Percentiles rank a stretch among this genome's conserved stretches.
These are phyloP conservation scores for Tauraco hartlaubi DNA, from an alignment of 2,797 vertebrate species.

Conservation along the genomic window DNA sequence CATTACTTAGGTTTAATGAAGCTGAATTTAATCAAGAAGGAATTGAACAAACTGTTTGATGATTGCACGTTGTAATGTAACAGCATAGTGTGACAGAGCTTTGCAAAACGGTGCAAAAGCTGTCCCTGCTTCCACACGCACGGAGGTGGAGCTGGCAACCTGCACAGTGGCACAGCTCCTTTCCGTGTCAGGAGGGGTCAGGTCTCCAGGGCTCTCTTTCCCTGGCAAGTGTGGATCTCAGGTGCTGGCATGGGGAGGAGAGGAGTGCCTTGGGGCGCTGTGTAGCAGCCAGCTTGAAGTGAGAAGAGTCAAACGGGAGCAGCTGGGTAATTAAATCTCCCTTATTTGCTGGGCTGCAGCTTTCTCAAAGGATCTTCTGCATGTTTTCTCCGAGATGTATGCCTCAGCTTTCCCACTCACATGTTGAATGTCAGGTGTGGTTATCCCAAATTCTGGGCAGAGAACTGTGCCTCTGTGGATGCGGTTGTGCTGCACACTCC, in stretches of 20 bases:
- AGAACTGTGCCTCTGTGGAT: background rate
- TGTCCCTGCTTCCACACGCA: background rate
- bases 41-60: slow-evolving; percentile 29
- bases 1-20: slow-evolving; percentile 46
- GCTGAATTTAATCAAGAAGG: slow-evolving; percentile 53
- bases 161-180: background rate
- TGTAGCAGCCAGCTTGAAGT: background rate
- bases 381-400: accelerated
- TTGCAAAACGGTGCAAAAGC: background rate
- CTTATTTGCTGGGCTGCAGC: background rate
- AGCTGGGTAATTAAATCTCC: background rate
- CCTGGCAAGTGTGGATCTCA: background rate
- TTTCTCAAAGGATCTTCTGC: background rate
- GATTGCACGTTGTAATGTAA: background rate
- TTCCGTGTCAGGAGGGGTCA: accelerated
- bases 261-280: background rate
- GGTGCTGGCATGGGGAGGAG: background rate
- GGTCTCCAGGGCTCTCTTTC: background rate
- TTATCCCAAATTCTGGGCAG: background rate
- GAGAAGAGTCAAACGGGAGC: background rate
- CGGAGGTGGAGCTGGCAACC: background rate
- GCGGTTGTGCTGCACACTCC: accelerated
- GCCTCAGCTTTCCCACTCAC: background rate
- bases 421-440: accelerated
- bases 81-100: background rate